These are phyloP conservation scores for Rhineura floridana DNA, from an alignment of 2,113 vertebrate species.

Conservation along the genomic window DNA sequence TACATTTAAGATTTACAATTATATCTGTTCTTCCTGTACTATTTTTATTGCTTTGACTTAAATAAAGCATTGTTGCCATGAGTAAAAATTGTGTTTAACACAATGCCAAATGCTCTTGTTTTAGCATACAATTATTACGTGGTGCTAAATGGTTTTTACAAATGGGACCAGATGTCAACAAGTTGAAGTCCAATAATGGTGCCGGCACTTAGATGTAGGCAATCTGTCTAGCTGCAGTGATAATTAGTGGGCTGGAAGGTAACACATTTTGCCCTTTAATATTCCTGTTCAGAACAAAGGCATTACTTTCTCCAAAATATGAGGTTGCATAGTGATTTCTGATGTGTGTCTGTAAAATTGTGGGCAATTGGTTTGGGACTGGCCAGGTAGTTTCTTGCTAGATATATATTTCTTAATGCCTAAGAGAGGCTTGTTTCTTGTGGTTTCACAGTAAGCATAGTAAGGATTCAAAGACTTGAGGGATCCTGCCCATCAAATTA, in stretches of 20 bases:
- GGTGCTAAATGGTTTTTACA: neutral
- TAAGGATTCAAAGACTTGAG: neutral
- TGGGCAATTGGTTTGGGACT: slow-evolving; percentile 61
- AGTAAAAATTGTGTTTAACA: neutral
- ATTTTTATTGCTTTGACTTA: neutral
- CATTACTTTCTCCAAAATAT: slow-evolving; percentile 40
- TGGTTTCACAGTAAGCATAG: neutral
- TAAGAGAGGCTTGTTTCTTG: slow-evolving; percentile 24
- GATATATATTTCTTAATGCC: slow-evolving; percentile 2
- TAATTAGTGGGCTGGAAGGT: slow-evolving; percentile 9
- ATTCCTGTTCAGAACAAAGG: slow-evolving; percentile 25
- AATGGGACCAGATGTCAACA: slow-evolving; percentile 7
- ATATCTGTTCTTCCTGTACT: neutral
- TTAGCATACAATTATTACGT: neutral
- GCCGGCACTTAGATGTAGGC: slow-evolving; percentile 19
- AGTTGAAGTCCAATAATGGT: slow-evolving; percentile 24
- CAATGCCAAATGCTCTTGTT: neutral
- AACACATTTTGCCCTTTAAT: slow-evolving; percentile 41
- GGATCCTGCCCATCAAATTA: slow-evolving; percentile 8
- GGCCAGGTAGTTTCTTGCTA: slow-evolving; percentile 55
- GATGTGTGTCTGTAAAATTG: slow-evolving; percentile 50
- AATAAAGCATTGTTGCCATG: neutral
- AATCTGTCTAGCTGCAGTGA: slow-evolving; percentile 1
- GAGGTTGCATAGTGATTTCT: slow-evolving; percentile 36
- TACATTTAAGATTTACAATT: neutral